Evolutionary conservation across 2,113 vertebrate genomes (phyloP).

Genomic region (Bos javanicus): DNA sequence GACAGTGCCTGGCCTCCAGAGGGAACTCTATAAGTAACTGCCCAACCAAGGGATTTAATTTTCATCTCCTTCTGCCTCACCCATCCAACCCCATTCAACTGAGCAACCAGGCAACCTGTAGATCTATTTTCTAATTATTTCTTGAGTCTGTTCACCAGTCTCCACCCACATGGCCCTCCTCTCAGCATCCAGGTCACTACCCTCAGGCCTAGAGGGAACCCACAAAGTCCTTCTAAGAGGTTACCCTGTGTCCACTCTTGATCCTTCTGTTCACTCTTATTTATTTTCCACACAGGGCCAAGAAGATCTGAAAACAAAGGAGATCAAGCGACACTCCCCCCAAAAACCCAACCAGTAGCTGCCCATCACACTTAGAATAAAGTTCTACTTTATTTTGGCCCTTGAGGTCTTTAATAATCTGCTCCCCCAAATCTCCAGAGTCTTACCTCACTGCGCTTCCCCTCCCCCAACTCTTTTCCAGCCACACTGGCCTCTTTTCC

Average conservation of each 20-base stretch:
- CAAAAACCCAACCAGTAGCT: background rate
- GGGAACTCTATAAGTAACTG: background rate
- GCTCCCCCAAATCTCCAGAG: background rate
- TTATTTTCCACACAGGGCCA: background rate
- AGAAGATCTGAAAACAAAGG: background rate
- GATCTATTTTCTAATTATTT: slow-evolving; percentile 3
- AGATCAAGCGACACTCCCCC: background rate
- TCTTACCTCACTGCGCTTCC: background rate
- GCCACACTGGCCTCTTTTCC: background rate
- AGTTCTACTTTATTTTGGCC: background rate
- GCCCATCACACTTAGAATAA: background rate
- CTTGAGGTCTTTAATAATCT: slow-evolving; percentile 25
- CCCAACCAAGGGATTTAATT: background rate
- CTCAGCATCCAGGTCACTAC: background rate
- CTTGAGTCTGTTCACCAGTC: background rate
- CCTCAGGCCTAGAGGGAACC: background rate
- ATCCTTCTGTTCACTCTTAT: background rate
- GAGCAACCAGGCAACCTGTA: background rate
- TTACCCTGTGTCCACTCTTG: background rate
- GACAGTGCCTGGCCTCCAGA: background rate
- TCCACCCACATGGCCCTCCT: background rate
- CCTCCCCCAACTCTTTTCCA: background rate
- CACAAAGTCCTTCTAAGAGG: background rate
- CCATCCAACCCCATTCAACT: background rate
- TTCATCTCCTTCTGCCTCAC: background rate